Base-by-base conservation (phyloP, 2,113 vertebrate genomes). In the Axis porcinus region DNA sequence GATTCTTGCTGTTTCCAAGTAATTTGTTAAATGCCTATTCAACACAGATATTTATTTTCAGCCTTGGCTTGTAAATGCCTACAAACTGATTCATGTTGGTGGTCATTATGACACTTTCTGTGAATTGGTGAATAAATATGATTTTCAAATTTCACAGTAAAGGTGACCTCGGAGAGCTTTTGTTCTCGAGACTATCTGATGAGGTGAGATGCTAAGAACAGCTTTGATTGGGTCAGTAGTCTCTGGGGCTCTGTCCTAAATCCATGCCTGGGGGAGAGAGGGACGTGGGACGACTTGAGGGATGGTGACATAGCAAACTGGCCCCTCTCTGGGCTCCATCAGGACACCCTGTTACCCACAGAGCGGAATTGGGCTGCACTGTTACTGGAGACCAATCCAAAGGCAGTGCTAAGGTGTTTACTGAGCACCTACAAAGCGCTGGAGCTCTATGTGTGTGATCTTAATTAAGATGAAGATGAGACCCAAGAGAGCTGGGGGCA, bases 121-220 rank as follows among this genome's bases (percentile, higher is more conserved):
- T 99, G 99, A 99, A 99, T 99, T 99, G 99, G 98, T 99, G 99
- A 99, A 99, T 99, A 99, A 99, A 99, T 99, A 99, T 99, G 99
- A 99, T 99, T 99, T 99, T 99, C 99, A 99, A 99, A 99, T 99
- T 99, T 99, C 99, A 99, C 98, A 99, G 98, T 98, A 99, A 98
- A 98, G 7, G 14, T n/a, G 86, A 94, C 82, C 85, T 97, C 92
- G 33, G 91, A 62, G 89, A 94, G 95, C 98, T 93, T 97, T 98
- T 97, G 84, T 98, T 89, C 98, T 98, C 43, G 16, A 25, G 28
- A 0, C 87, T 58, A 13, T 25, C 28, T 47, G 60, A 83, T 89
- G 87, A 89, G n/a, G 55, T 3, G 2, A 25, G 27, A 89, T 1
- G 2, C 8, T 3, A 40, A 55, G 3, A 47, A 50, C 21, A 13